phyloP scores from a whole-genome alignment of 2,113 vertebrate species.

The Nestor notabilis region DNA sequence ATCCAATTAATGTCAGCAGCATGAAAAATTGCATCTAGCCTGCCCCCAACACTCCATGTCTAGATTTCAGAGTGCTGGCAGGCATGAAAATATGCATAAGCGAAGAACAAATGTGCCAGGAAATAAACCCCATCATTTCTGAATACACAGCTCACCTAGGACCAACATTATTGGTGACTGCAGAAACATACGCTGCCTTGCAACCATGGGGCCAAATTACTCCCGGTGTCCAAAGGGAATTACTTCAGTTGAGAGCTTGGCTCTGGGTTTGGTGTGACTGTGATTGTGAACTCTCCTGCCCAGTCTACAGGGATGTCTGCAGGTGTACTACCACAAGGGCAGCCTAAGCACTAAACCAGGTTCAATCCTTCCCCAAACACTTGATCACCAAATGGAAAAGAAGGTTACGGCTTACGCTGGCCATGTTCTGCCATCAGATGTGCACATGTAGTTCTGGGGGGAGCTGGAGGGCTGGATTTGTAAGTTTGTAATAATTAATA shows the following conservation, averaged over 20 bases:
- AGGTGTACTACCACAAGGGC: neutral
- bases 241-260: neutral
- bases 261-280: neutral
- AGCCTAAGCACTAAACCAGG: neutral
- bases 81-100: conserved; percentile 4
- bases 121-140: neutral
- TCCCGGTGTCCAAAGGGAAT: neutral
- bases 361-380: neutral
- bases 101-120: neutral
- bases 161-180: neutral
- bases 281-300: neutral
- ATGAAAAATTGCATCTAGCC: conserved; percentile 18
- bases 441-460: neutral
- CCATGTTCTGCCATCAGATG: neutral
- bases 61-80: conserved; percentile 20
- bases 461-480: neutral
- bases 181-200: neutral
- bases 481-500: neutral
- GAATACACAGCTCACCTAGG: neutral
- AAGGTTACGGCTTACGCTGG: neutral
- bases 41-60: neutral
- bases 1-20: conserved; percentile 32
- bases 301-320: neutral
- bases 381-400: neutral
- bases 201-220: neutral